These are phyloP conservation scores for Gadopsis marmoratus DNA, from an alignment of 2,797 vertebrate species.

Conservation along the genomic window DNA sequence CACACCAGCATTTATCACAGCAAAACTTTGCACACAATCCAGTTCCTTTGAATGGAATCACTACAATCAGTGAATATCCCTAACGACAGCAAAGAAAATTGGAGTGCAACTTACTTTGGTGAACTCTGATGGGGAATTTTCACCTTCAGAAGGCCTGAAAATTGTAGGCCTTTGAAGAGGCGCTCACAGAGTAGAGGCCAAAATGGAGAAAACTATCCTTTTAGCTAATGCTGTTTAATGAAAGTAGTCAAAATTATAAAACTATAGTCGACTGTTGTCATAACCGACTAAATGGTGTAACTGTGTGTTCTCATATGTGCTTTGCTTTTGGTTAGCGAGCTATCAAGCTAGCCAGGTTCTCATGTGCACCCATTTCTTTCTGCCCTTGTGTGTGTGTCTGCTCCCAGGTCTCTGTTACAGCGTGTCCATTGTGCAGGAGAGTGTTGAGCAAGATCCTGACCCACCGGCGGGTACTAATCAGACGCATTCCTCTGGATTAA, in stretches of 20 bases:
- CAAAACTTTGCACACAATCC: background rate
- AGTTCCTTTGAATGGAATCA: background rate
- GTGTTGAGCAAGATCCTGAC: conserved; percentile 84
- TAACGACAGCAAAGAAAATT: background rate
- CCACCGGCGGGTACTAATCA: conserved; percentile 82
- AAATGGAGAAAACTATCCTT: background rate
- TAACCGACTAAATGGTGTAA: background rate
- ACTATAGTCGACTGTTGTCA: background rate
- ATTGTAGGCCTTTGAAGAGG: background rate
- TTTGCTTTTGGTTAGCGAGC: background rate
- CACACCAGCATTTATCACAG: background rate
- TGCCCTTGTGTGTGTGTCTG: conserved; percentile 14
- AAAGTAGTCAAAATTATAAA: background rate
- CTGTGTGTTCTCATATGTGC: background rate
- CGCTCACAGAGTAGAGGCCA: no score
- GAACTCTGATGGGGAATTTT: background rate
- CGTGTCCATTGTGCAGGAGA: conserved; percentile 78
- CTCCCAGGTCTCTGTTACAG: conserved; percentile 77
- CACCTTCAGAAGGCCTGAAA: background rate
- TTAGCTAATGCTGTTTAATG: background rate
- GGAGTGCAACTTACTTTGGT: background rate
- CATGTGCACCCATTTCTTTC: background rate
- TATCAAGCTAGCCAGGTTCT: background rate
- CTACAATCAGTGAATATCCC: background rate
- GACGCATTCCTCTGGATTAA: conserved; percentile 88